These are phyloP conservation scores for Indicator indicator DNA, from an alignment of 2,113 vertebrate species.

Conservation along the genomic window DNA sequence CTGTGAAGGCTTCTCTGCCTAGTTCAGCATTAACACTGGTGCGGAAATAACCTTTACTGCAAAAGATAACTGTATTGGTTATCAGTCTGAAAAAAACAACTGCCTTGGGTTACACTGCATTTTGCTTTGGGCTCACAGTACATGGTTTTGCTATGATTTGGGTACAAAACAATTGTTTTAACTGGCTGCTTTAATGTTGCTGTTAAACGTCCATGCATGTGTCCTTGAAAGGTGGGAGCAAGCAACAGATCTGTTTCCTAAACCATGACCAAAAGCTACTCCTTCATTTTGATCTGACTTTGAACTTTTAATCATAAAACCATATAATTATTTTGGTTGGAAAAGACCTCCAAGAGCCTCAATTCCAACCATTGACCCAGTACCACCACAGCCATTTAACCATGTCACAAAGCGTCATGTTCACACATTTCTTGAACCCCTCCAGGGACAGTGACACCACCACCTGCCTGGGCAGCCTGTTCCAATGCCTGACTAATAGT, in stretches of 20 bases:
- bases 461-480: too few species aligned
- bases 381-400: too few species aligned
- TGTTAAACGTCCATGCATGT: fast-evolving
- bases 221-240: background rate
- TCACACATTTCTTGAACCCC: too few species aligned
- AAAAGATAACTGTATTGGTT: background rate
- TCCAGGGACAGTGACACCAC: too few species aligned
- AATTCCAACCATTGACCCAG: too few species aligned
- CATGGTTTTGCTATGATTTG: background rate
- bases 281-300: background rate
- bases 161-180: background rate
- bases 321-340: too few species aligned
- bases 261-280: background rate
- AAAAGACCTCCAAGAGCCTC: too few species aligned
- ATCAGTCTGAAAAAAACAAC: background rate
- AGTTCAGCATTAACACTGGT: background rate
- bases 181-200: background rate
- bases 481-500: background rate
- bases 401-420: too few species aligned
- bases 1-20: background rate
- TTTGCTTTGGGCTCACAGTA: background rate
- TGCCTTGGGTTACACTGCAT: background rate
- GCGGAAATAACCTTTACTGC: too few species aligned
- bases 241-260: background rate
- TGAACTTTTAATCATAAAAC: background rate